Conservation (phyloP, 2,888 invertebrate species). For the Gerris lacustris region DNA sequence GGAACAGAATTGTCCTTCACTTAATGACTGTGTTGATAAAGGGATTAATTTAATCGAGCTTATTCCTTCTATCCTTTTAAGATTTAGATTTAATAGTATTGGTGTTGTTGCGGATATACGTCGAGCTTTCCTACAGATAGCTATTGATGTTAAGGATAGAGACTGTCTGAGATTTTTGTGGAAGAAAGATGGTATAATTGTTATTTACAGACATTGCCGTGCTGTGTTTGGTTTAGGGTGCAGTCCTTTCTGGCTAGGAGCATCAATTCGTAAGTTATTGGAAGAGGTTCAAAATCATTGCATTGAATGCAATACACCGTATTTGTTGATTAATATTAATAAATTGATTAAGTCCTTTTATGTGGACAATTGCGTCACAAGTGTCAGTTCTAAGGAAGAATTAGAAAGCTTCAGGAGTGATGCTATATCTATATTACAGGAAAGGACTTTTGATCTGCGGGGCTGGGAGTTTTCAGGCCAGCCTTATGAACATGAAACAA, state of each 20-base stretch:
- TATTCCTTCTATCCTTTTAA: constrained; percentile 21
- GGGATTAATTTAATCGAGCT: constrained; percentile 27
- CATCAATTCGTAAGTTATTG: constrained; percentile 16
- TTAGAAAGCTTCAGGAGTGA: neutral
- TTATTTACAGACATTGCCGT: constrained; percentile 15
- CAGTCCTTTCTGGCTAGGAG: constrained; percentile 21
- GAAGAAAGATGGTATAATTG: constrained; percentile 13
- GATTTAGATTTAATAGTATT: constrained; percentile 22
- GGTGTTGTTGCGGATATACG: constrained; percentile 28
- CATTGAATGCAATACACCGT: neutral
- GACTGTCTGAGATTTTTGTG: constrained; percentile 31
- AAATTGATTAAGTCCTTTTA: constrained; percentile 7
- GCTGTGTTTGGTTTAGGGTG: constrained; percentile 21
- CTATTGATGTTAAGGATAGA: constrained; percentile 28
- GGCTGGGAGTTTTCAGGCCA: constrained; percentile 5
- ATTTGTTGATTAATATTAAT: neutral
- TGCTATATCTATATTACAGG: constrained; percentile 10
- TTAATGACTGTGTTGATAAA: constrained; percentile 29
- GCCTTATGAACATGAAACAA: neutral
- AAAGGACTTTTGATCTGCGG: neutral
- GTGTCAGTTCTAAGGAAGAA: constrained; percentile 7
- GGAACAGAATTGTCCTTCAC: constrained; percentile 16
- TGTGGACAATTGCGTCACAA: constrained; percentile 17
- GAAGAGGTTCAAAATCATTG: neutral
- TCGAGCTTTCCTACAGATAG: constrained; percentile 34